Evolutionary conservation across 2,797 vertebrate genomes (phyloP), one percentile per base, ranked within the genome.

Genomic region (Rallus crepitans): DNA sequence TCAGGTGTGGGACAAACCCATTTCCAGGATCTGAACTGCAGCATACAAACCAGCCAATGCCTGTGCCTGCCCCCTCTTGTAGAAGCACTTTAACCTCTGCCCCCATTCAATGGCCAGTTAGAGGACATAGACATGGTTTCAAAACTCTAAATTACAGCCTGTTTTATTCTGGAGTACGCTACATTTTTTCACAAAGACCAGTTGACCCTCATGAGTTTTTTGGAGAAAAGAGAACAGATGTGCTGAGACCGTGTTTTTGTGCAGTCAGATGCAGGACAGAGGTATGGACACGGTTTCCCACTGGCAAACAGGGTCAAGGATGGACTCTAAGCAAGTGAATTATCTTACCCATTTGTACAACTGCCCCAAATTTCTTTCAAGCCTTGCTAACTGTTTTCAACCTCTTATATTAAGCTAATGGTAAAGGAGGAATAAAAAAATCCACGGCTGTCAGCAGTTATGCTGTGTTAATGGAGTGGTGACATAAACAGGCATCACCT

Each of bases 251-350:
- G 75, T 75, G 45, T 15, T 85, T 75, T 89, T 85, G 33, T 25
- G 37, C 6, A 10, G 31, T 55, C 52, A 70, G 39, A 40, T 18
- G 19, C 5, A 50, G 48, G 69, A 47, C 15, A 56, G 33, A 61
- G 28, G 10, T 16, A 64, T 0, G 3, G 59, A 33, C 17, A 73
- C 0, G 1, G 24, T 35, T 77, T 77, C 39, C 23, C 39, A 37
- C 47, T 24, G 35, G n/a, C 14, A 57, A 39, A 47, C 6, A 63
- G 47, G 20, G 14, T 45, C 30, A 42, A 15, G 40, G 14, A 20
- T 59, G 15, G n/a, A 63, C 6, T 55, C 23, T 7, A 52, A 75
- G 16, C 23, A 55, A 45, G 39, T 2, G 13, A 30, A 31, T 64
- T 71, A 30, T 71, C 27, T 48, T 52, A 28, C 15, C 53, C 23